phyloP scores from a whole-genome alignment of 2,113 vertebrate genomes.

The Haemorhous mexicanus region DNA sequence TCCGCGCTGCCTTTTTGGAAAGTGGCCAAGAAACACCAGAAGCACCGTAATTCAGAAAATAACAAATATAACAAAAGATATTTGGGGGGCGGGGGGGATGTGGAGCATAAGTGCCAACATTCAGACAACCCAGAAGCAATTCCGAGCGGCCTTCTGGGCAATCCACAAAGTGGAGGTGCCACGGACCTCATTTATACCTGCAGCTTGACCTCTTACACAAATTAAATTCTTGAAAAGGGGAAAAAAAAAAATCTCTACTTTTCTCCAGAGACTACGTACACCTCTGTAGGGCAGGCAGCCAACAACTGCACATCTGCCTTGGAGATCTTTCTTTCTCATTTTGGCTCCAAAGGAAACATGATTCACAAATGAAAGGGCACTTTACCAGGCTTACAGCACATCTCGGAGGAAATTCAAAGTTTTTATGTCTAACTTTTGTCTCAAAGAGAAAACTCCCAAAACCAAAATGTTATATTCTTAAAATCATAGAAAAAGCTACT shows the following conservation, averaged over 20 bases:
- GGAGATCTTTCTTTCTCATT: not conserved
- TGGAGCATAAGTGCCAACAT: not conserved
- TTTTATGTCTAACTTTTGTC: not conserved
- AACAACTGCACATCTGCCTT: not conserved
- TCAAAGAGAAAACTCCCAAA: not conserved
- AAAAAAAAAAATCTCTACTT: not conserved
- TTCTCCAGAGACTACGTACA: not conserved
- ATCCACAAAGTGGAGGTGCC: not conserved
- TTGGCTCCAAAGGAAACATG: not conserved
- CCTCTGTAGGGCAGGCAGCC: not conserved
- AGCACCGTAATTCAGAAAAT: not conserved
- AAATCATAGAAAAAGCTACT: not conserved
- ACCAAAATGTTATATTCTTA: not conserved
- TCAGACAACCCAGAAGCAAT: not conserved
- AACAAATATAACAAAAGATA: not conserved
- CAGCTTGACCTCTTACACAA: not conserved
- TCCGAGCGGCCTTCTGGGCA: not conserved
- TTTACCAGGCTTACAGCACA: not conserved
- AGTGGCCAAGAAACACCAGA: not conserved
- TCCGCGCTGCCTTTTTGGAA: not conserved
- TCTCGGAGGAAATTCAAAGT: not conserved
- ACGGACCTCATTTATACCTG: not conserved
- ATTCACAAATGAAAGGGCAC: not conserved
- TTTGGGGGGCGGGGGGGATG: accelerated
- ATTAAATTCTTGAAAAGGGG: not conserved